Percentiles rank a stretch among this genome's conserved stretches.
These are phyloP conservation scores for Urosaurus nigricauda DNA, from an alignment of 2,797 vertebrate species.

Conservation along the genomic window DNA sequence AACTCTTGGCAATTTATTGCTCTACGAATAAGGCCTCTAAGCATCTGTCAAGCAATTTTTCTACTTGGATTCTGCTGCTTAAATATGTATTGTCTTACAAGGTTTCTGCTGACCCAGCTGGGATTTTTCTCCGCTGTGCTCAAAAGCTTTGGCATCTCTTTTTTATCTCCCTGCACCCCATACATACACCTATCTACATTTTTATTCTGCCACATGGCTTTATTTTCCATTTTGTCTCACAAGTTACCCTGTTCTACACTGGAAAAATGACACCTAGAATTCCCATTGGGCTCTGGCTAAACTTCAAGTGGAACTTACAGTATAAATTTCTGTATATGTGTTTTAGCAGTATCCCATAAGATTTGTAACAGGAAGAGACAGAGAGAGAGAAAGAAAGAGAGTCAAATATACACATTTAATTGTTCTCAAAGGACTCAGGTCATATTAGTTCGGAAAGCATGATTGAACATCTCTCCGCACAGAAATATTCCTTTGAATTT, in stretches of 20 bases:
- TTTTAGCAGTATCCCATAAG: background rate
- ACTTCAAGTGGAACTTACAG: constrained; percentile 9
- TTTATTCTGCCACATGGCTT: background rate
- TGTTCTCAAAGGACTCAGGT: constrained; percentile 17
- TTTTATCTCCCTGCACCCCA: background rate
- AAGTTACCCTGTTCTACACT: background rate
- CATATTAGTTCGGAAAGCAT: background rate
- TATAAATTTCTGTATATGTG: background rate
- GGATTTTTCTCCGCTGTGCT: constrained; percentile 15
- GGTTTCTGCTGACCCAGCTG: constrained; percentile 25
- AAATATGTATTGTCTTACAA: constrained; percentile 21
- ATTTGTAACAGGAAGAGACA: background rate
- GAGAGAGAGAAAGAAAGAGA: background rate
- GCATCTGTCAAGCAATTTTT: constrained; percentile 16
- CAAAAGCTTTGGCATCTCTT: constrained; percentile 20
- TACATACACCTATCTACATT: background rate
- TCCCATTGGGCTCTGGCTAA: background rate
- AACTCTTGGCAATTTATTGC: constrained; percentile 12
- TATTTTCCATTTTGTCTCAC: constrained; percentile 10
- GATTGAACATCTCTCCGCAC: background rate
- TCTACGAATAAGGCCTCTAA: background rate
- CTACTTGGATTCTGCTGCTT: constrained; percentile 24
- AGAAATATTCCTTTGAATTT: background rate
- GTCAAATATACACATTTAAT: background rate
- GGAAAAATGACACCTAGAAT: background rate